Conservation (phyloP, 2,888 invertebrate genomes). For the Xestia ashworthii region DNA sequence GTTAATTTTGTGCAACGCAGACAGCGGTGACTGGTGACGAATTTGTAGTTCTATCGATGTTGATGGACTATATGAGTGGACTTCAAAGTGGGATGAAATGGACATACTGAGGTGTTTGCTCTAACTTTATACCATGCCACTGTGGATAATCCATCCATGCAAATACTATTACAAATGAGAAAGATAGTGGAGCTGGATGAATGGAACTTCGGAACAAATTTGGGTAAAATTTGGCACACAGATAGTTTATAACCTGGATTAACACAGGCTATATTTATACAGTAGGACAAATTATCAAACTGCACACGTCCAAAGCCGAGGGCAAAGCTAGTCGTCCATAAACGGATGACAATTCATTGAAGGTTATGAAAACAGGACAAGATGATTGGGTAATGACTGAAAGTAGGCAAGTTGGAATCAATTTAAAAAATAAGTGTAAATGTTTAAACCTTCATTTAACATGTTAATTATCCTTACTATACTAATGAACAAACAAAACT, state of each 20-base stretch:
- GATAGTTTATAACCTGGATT: background rate
- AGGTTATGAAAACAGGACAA: background rate
- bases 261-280: background rate
- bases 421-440: background rate
- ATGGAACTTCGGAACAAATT: background rate
- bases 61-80: slow-evolving; percentile 6
- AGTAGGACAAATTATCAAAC: background rate
- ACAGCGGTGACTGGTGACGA: slow-evolving; percentile 49
- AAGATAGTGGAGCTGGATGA: background rate
- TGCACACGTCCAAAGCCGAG: background rate
- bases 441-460: slow-evolving; percentile 1
- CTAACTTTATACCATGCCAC: background rate
- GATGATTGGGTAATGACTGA: background rate
- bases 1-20: slow-evolving; percentile 62
- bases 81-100: slow-evolving; percentile 12
- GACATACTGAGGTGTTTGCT: background rate
- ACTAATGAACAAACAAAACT: slow-evolving; percentile 1
- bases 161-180: background rate
- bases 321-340: background rate
- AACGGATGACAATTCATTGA: background rate
- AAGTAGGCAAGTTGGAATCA: background rate
- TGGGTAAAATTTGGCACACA: background rate
- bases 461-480: slow-evolving; percentile 4
- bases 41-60: slow-evolving; percentile 46
- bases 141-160: background rate